Base-by-base conservation (phyloP, 2,113 vertebrate species). In the Callipepla californica region DNA sequence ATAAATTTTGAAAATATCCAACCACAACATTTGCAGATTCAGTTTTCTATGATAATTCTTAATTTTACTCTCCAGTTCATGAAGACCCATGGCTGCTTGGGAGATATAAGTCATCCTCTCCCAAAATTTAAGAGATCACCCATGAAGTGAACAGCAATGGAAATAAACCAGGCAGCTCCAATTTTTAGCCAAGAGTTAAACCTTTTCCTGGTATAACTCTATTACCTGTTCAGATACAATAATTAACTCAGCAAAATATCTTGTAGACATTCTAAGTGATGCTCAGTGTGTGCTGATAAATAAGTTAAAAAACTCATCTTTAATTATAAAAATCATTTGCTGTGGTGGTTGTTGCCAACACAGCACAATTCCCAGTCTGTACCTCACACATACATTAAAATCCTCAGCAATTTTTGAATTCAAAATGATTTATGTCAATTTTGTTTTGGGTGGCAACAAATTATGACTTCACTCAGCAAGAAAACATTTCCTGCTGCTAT, bases 391-490 rank as follows among this genome's bases (percentile, higher is more conserved):
- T 61, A 16, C 67, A 74, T 36, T 65, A 63, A 81, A 80, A 79
- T 68, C 47, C 69, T 63, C 14, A 21, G 66, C 30, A 95, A 75
- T 90, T 86, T 92, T 67, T 69, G 16, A 95, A 96, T 94, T 84
- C 92, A 91, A 80, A 97, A 92, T 77, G 7, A 95, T 89, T 95
- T 93, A 63, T 93, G 82, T 90, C 92, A 86, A 42, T 96, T 94
- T 90, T 97, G 40, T 90, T 96, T 97, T 96, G 75, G 78, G 74
- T 94, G 94, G 91, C 96, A 97, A 93, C 73, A 97, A 98, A 96
- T 97, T 96, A 96, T 5, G 8, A 93, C 88, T 96, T 95, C 89
- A 94, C 83, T 96, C 90, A 93, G 91, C 9, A 11, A 96, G 82
- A 86, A 97, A 95, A 94, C 83, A 92, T 96, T 97, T 97, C 96